Conservation (phyloP, 23 tunicate species). For the Styela clava region DNA sequence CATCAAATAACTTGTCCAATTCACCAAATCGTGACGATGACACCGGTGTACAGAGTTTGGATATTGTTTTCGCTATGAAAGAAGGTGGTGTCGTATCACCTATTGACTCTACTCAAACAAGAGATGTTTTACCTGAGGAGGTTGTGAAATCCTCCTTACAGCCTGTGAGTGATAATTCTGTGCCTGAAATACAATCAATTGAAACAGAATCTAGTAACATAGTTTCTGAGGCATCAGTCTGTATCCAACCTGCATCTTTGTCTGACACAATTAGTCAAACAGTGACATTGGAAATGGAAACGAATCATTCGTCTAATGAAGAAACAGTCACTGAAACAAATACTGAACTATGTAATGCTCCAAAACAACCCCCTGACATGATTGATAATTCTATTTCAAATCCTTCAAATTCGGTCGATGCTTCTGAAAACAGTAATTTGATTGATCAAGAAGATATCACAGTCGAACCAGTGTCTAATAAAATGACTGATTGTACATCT, state of each 20-base stretch:
- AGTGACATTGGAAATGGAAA: not conserved
- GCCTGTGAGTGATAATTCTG: not conserved
- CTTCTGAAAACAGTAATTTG: not conserved
- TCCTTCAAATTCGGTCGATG: not conserved
- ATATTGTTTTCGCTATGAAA: not conserved
- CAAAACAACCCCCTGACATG: too few species aligned
- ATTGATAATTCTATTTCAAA: not conserved
- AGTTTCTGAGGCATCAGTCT: not conserved
- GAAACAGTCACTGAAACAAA: not conserved
- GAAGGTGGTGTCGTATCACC: not conserved
- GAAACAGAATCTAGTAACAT: too few species aligned
- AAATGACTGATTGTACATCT: not conserved
- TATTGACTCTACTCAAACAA: not conserved
- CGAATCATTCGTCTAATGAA: not conserved
- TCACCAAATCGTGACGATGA: not conserved
- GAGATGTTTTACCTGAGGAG: not conserved
- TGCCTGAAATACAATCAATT: too few species aligned
- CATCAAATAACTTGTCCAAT: not conserved
- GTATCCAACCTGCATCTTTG: not conserved
- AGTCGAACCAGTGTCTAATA: too few species aligned
- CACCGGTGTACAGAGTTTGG: not conserved
- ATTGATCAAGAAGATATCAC: not conserved
- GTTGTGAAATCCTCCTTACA: not conserved
- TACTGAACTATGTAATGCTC: not conserved
- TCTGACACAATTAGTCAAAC: not conserved